These are phyloP conservation scores for Spilogale gracilis DNA, from an alignment of 2,113 vertebrate species.

Conservation along the genomic window DNA sequence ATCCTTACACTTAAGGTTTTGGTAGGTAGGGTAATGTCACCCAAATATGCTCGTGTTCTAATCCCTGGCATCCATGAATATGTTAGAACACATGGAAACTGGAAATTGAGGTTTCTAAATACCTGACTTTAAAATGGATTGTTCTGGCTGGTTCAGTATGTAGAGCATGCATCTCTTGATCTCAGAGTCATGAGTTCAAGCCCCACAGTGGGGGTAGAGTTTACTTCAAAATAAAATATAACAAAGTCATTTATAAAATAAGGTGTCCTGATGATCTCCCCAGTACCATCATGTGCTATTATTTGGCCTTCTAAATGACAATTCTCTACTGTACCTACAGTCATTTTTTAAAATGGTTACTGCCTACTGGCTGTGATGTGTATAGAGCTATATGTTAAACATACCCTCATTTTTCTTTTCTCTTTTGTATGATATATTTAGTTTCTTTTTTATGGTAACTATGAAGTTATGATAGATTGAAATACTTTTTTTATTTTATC, in stretches of 20 bases:
- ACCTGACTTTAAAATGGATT: not conserved
- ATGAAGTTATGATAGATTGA: conserved; percentile 93
- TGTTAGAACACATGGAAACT: not conserved
- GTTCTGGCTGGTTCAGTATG: not conserved
- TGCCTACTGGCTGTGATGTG: conserved; percentile 92
- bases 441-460: conserved; percentile 92
- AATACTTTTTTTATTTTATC: conserved; percentile 91
- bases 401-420: conserved; percentile 89
- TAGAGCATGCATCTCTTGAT: too few relatives aligned
- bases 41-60: not conserved
- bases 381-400: conserved; percentile 96
- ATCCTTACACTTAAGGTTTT: not conserved
- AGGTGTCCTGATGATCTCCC: conserved; percentile 74
- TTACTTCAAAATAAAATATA: too few relatives aligned
- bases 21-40: not conserved
- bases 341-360: conserved; percentile 90
- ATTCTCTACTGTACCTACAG: conserved; percentile 90
- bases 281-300: conserved; percentile 89
- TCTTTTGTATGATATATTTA: conserved; percentile 89
- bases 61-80: not conserved
- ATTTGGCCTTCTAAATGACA: conserved; percentile 90
- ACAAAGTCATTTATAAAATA: too few relatives aligned
- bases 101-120: not conserved
- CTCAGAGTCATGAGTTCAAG: too few relatives aligned
- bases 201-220: too few relatives aligned